Evolutionary conservation across 2,888 invertebrate species (phyloP), one percentile per base, ranked within the genome.

Genomic region (Dryomyza anilis): DNA sequence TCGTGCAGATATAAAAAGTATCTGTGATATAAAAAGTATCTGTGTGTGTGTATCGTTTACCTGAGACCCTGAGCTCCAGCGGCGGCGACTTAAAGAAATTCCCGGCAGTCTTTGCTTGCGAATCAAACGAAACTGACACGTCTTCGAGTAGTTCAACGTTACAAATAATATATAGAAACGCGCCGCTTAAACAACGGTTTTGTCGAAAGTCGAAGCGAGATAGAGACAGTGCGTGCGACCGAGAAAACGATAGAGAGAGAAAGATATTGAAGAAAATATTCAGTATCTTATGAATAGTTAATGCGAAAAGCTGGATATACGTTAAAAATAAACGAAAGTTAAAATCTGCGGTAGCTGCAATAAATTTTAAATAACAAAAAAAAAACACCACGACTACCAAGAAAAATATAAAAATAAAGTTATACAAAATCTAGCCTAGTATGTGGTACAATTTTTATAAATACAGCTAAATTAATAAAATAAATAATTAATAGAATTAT

Each of bases 81-180:
- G 19, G 43, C 52, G 21, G 23, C 39, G 43, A 27, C 52, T 53
- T 39, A 23, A 61, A 53, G 29, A 29, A 25, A 29, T 19, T 16
- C 53, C 61, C 70, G 73, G 71, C 79, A 78, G 80, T 79, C 76
- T 74, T 63, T 75, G 73, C 75, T 79, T 78, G 79, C 79, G 77
- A 70, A 78, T 72, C 70, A 62, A 76, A 75, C 76, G 70, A 71
- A 77, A 73, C 74, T 77, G 80, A 79, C 79, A 80, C 80, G 79
- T 79, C 75, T 76, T 71, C 79, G 78, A 68, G 19, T 27, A 71
- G n/a, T n/a, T n/a, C n/a, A n/a, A n/a, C n/a, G n/a, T n/a, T n/a
- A n/a, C n/a, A n/a, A n/a, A n/a, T n/a, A n/a, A n/a, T n/a, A n/a
- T n/a, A n/a, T n/a, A n/a, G n/a, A n/a, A n/a, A n/a, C n/a, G n/a